Conservation (phyloP, 2,113 vertebrate genomes). For the Bufo gargarizans region DNA sequence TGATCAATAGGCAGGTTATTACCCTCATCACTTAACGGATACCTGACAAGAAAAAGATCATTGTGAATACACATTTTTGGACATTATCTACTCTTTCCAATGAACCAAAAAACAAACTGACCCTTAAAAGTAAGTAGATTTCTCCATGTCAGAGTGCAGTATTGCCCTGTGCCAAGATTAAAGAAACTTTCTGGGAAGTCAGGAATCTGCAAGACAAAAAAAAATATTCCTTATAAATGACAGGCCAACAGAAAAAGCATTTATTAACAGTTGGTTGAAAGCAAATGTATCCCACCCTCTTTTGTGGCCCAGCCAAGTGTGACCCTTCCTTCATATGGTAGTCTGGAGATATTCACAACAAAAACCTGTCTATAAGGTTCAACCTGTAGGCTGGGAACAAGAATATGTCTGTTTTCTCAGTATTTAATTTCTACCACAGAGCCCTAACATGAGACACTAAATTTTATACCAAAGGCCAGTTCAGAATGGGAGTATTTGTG, state of each 20-base stretch:
- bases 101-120: conserved; percentile 52
- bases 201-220: conserved; percentile 43
- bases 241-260: conserved; percentile 56
- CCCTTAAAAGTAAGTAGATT: conserved; percentile 26
- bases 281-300: conserved; percentile 57
- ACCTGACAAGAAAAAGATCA: conserved; percentile 15
- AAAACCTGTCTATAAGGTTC: conserved; percentile 55
- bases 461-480: conserved; percentile 55
- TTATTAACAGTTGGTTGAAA: conserved; percentile 58
- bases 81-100: conserved; percentile 8
- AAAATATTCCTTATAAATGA: conserved; percentile 44
- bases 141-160: conserved; percentile 25
- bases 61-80: conserved; percentile 27
- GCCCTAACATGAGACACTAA: conserved; percentile 52
- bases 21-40: conserved; percentile 33
- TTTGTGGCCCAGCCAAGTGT: conserved; percentile 57
- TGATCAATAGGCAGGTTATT: conserved; percentile 1
- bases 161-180: conserved; percentile 34
- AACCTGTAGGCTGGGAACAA: conserved; percentile 59
- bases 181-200: conserved; percentile 52
- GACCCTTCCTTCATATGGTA: conserved; percentile 54
- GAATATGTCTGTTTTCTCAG: conserved; percentile 59
- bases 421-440: conserved; percentile 56
- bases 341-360: conserved; percentile 55
- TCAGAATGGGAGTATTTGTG: conserved; percentile 58